Conservation (phyloP, 2,797 vertebrate species). For the Yasuhikotakia modesta region DNA sequence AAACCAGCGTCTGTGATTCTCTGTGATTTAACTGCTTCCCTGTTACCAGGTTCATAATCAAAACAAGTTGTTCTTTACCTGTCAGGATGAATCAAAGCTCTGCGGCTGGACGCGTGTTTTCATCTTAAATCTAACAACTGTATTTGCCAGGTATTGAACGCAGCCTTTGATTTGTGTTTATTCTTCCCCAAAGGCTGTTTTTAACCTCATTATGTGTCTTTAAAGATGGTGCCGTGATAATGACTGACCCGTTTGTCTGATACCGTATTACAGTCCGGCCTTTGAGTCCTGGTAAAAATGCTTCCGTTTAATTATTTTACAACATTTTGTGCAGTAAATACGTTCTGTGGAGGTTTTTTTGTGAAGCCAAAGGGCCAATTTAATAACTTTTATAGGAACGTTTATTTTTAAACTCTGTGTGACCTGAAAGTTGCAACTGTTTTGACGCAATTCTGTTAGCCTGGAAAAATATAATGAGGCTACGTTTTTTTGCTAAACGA, state of each 20-base stretch:
- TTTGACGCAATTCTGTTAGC: background rate
- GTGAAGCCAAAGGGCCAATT: no score
- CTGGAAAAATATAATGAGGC: background rate
- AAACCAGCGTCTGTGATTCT: background rate
- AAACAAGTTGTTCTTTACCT: constrained; percentile 29
- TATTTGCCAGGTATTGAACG: constrained; percentile 40
- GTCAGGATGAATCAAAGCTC: constrained; percentile 43
- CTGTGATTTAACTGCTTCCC: constrained; percentile 23
- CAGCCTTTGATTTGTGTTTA: constrained; percentile 32
- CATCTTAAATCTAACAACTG: constrained; percentile 20
- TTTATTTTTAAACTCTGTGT: no score
- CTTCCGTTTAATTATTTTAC: background rate
- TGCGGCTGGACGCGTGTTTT: constrained; percentile 17
- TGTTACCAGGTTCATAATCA: constrained; percentile 31
- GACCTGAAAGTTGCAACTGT: no score
- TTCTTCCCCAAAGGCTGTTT: constrained; percentile 23
- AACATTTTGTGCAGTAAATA: no score
- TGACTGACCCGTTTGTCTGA: background rate
- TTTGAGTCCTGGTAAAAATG: background rate
- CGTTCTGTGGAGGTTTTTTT: no score
- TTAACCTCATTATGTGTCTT: constrained; percentile 27
- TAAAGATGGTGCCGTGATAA: constrained; percentile 1
- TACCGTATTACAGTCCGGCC: background rate
- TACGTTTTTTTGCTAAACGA: constrained; percentile 10
- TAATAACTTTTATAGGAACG: no score